phyloP scores from a whole-genome alignment of 2,113 vertebrate genomes.

The Scortum barcoo region DNA sequence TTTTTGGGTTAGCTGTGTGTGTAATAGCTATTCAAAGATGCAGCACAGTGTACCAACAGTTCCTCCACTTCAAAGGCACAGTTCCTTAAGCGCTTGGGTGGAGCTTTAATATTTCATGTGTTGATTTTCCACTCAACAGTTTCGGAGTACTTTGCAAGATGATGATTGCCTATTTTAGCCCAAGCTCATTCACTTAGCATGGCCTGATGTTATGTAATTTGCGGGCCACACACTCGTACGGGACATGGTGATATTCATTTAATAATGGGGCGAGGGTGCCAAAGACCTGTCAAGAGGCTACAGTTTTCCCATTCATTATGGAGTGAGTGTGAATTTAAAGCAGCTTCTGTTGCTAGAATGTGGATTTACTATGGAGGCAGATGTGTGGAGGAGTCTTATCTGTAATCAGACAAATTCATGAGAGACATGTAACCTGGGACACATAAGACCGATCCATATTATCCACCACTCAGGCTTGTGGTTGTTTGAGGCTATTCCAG shows the following conservation, averaged over 20 bases:
- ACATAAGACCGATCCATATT: neutral
- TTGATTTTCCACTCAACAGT: constrained; percentile 63
- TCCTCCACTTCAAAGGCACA: constrained; percentile 63
- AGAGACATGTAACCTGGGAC: neutral
- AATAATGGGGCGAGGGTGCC: constrained; percentile 6
- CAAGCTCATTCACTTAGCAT: constrained; percentile 28
- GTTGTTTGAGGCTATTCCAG: neutral
- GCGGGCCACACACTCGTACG: neutral
- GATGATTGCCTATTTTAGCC: constrained; percentile 47
- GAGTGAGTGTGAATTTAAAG: neutral
- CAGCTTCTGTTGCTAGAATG: neutral
- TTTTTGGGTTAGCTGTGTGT: constrained; percentile 45
- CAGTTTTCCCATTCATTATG: constrained; percentile 13
- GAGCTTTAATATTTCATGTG: constrained; percentile 75
- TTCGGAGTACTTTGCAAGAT: constrained; percentile 53
- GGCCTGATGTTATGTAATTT: constrained; percentile 47
- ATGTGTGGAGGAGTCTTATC: neutral
- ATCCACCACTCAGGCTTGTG: neutral
- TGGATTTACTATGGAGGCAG: neutral
- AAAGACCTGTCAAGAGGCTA: neutral
- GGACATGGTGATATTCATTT: constrained; percentile 17
- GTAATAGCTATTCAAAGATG: constrained; percentile 49
- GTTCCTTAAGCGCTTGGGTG: constrained; percentile 44
- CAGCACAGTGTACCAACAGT: constrained; percentile 39
- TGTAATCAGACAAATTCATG: neutral